phyloP scores from a whole-genome alignment of 2,113 vertebrate species.

The Anguilla rostrata region DNA sequence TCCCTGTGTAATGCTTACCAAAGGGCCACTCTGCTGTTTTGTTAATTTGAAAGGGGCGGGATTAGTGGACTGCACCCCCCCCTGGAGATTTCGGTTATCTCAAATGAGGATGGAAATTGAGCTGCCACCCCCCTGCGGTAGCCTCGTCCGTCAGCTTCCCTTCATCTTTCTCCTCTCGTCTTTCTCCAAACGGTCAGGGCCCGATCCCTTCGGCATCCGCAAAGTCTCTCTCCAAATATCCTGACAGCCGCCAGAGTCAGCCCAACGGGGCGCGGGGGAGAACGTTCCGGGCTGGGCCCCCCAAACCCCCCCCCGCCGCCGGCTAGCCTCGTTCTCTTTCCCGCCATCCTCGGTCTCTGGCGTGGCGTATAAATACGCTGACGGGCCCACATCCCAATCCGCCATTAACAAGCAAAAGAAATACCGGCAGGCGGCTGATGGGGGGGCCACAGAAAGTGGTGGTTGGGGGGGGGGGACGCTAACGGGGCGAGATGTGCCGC shows the following conservation, averaged over 20 bases:
- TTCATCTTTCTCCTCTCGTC: neutral
- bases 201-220: no score
- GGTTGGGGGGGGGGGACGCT: no score
- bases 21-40: constrained; percentile 30
- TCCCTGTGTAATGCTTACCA: constrained; percentile 27
- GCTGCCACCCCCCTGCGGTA: neutral
- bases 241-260: neutral
- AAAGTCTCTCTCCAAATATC: no score
- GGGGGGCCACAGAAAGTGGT: no score
- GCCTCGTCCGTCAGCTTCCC: neutral
- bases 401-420: neutral
- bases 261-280: neutral
- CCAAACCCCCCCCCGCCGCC: no score
- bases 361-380: neutral
- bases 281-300: neutral
- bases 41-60: neutral
- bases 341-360: neutral
- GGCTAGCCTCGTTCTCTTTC: neutral
- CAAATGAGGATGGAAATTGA: neutral
- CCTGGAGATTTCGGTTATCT: neutral
- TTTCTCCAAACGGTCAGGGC: no score
- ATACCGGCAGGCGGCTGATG: neutral
- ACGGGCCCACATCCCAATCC: neutral
- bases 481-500: neutral
- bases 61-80: neutral